A percentile compares a stretch with the other conserved stretches of the same genome.
Evolutionary conservation across 2,888 invertebrate species (phyloP).

Genomic region (Bimastos eiseni): DNA sequence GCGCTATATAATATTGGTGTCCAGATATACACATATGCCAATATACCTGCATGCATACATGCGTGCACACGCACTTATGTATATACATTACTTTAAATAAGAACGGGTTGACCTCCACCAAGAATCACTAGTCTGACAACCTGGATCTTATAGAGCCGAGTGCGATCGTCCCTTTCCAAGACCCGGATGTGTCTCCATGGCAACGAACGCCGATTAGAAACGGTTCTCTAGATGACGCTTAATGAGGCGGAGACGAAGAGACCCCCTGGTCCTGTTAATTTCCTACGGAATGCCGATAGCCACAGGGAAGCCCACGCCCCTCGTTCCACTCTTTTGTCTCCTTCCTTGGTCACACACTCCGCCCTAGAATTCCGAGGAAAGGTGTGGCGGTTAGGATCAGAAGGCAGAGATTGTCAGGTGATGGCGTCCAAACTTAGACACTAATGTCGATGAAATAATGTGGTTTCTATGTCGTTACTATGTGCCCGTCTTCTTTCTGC

Average conservation of each 20-base stretch:
- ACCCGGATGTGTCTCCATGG: conserved; percentile 18
- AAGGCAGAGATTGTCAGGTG: conserved; percentile 13
- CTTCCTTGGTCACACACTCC: neutral
- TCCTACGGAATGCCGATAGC: conserved; percentile 23
- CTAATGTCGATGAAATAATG: neutral
- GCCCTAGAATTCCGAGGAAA: neutral
- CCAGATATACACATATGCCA: neutral
- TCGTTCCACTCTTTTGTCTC: neutral
- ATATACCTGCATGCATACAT: neutral
- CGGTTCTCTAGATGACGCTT: neutral
- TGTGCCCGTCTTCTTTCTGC: neutral
- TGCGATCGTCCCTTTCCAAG: neutral
- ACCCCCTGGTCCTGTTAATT: conserved; percentile 20
- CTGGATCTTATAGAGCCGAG: neutral
- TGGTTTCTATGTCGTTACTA: neutral
- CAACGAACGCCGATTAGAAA: neutral
- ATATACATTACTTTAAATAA: too few species aligned
- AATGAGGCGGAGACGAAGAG: conserved; percentile 8
- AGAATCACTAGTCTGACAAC: neutral
- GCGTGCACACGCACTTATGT: neutral
- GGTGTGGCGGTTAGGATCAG: neutral
- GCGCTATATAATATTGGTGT: too few species aligned
- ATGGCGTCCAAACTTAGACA: neutral
- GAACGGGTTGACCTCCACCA: neutral
- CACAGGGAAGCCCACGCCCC: conserved; percentile 1